Evolutionary conservation across 2,797 vertebrate species (phyloP), one percentile per base, ranked within the genome.

Genomic region (Nyctibius grandis): DNA sequence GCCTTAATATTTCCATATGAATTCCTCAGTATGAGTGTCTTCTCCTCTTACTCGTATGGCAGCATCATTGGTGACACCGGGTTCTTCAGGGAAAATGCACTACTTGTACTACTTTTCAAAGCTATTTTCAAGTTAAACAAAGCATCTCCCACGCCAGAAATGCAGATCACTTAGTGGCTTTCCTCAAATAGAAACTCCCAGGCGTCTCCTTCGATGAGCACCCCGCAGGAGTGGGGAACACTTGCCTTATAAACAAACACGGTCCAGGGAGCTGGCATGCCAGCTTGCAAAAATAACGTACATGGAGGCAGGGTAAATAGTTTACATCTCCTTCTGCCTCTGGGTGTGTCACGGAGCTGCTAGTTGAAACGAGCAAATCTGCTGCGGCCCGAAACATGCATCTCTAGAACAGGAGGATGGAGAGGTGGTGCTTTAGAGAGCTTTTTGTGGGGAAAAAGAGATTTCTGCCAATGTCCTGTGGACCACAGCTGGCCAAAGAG

Each of bases 241-340:
- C 82, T 87, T 83, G 84, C 72, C 50, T 77, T 96, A 91, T 96
- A 96, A 97, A 96, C 86, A 97, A 96, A 82, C 65, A 73, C 0
- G 3, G 68, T 74, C 42, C 38, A 8, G 56, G 75, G 82, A 92
- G 74, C 76, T 3, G 9, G 81, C 22, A 54, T 80, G 92, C 51
- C 0, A 0, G 57, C 84, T 91, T 36, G 68, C 86, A 90, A 74
- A 95, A 90, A 74, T 54, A 82, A 40, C 3, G 17, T 88, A 48
- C 2, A 1, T 0, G 3, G 31, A 64, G 77, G 42, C 95, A 79
- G 93, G 42, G 77, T 92, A 93, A 93, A 96, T 94, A 97, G 96
- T 97, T 97, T 96, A 97, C 86, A 91, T 97, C 94, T 96, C 69
- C 61, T 79, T 86, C 57, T 12, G 85, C 60, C 54, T 89, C 91